A percentile compares a stretch with the other conserved stretches of the same genome.
Evolutionary conservation across 2,113 vertebrate genomes (phyloP).

Genomic region (Mugil cephalus): DNA sequence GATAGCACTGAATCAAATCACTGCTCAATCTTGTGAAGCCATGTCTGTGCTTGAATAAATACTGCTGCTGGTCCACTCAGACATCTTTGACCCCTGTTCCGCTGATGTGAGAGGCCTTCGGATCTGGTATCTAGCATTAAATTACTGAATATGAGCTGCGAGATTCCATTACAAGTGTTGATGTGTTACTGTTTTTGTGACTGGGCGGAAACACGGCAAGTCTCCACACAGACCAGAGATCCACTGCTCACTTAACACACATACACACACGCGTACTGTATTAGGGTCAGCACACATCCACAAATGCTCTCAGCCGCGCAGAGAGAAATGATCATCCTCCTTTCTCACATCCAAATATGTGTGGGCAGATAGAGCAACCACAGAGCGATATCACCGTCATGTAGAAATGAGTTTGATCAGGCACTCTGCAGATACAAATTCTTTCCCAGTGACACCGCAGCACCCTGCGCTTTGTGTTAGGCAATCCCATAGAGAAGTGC

Average conservation of each 20-base stretch:
- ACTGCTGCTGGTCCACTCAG: too few species aligned
- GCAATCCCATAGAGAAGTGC: conserved; percentile 31
- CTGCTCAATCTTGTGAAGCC: neutral
- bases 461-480: neutral
- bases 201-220: too few species aligned
- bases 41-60: conserved; percentile 1
- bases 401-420: conserved; percentile 24
- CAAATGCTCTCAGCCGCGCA: neutral
- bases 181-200: neutral
- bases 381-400: conserved; percentile 17
- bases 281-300: neutral
- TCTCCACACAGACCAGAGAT: too few species aligned
- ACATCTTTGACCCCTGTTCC: too few species aligned
- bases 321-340: neutral
- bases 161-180: conserved; percentile 8
- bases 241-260: too few species aligned
- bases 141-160: neutral
- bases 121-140: neutral
- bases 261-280: too few species aligned
- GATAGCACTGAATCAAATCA: neutral
- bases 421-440: conserved; percentile 18
- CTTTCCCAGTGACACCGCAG: neutral
- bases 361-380: conserved; percentile 3
- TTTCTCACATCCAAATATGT: conserved; percentile 5
- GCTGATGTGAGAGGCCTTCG: neutral